Conservation (phyloP, 2,113 vertebrate genomes). For the Odocoileus hemionus region DNA sequence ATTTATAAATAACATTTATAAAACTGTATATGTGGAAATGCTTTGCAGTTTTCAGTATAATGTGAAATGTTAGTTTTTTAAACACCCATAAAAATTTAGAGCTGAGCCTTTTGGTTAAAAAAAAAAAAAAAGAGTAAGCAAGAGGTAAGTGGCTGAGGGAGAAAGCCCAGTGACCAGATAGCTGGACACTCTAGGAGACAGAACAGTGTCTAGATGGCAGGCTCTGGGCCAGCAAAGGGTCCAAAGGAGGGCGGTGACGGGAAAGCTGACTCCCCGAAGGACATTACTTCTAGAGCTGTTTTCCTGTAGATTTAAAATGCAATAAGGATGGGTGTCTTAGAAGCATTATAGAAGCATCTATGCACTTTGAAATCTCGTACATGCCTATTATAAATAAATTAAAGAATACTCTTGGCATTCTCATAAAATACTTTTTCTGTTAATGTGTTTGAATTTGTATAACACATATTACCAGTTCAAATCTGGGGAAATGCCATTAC, state of each 20-base stretch:
- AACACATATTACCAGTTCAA: neutral
- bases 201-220: neutral
- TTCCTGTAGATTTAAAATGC: neutral
- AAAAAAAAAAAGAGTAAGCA: neutral
- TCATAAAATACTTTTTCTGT: neutral
- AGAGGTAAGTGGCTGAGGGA: neutral
- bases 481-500: neutral
- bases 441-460: neutral
- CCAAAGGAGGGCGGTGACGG: accelerated
- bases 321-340: neutral
- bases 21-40: neutral
- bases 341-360: neutral
- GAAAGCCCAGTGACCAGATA: neutral
- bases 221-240: neutral
- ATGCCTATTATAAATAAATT: neutral
- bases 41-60: neutral
- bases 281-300: neutral
- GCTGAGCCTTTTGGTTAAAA: neutral
- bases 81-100: neutral
- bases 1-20: neutral
- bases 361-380: neutral
- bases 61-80: neutral
- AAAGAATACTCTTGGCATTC: neutral
- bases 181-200: neutral
- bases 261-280: neutral